Base-by-base conservation (phyloP, 2,113 vertebrate genomes). In the Myrmecobius fasciatus region DNA sequence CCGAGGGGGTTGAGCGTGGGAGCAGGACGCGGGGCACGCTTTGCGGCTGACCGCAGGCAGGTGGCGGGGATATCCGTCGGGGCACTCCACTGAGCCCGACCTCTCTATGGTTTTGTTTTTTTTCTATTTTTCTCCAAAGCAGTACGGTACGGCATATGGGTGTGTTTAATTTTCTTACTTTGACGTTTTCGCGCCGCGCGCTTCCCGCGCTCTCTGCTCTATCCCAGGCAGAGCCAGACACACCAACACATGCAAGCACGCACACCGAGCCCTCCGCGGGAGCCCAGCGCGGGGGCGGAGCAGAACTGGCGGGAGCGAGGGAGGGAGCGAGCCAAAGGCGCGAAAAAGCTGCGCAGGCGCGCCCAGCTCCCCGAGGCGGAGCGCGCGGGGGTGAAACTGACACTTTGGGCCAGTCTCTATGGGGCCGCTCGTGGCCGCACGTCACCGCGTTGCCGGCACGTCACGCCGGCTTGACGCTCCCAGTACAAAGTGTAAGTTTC, bases 261-360 rank as follows among this genome's bases (percentile, higher is more conserved):
- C 95, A 96, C 97, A 91, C 96, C 96, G 95, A 97, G 95, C 97
- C 91, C 97, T 17, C 95, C 67, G 67, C 67, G 67, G 67, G 67
- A 83, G 67, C 67, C 91, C 93, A 36, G 1, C 46, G 90, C 25
- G 48, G 89, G 92, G 91, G 93, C 96, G 94, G 94, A 92, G 96
- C 54, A n/a, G 94, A 93, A 49, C 88, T 25, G 83, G 91, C 94
- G 94, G 94, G 49, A 93, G 97, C 83, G 95, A 97, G 97, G 96
- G 97, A 94, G 92, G 97, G 92, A 97, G 95, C 94, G 97, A 60
- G 95, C 92, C 95, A 97, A 97, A 98, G 98, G 98, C 98, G 98
- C 98, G 98, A 98, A 98, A 98, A 97, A 31, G 96, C 95, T 96
- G 98, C 98, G 98, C 98, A 98, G 98, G 98, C 98, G 97, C 98